phyloP scores from a whole-genome alignment of 2,113 vertebrate genomes.

The Odontesthes bonariensis region DNA sequence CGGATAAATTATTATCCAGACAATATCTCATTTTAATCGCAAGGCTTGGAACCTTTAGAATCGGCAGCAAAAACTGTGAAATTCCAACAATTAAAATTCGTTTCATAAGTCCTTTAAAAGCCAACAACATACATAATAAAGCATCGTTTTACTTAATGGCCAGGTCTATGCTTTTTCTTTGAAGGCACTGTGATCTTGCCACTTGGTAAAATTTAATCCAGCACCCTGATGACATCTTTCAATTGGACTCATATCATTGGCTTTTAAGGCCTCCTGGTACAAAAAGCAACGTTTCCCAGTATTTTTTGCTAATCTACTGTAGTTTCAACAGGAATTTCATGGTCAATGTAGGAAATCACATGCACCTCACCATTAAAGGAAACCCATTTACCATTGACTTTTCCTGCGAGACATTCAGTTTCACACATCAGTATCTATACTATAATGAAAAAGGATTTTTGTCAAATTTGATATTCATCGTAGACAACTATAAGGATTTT shows the following conservation, averaged over 20 bases:
- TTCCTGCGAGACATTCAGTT: background rate
- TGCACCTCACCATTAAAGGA: background rate
- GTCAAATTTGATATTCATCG: conserved; percentile 20
- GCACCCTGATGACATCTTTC: background rate
- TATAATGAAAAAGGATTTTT: conserved; percentile 4
- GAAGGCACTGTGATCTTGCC: background rate
- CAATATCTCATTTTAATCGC: no score
- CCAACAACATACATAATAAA: no score
- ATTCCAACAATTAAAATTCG: no score
- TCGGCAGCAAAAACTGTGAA: no score
- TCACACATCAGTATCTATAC: background rate
- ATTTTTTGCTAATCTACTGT: no score
- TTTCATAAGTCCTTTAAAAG: no score
- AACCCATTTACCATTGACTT: background rate
- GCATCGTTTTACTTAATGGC: background rate
- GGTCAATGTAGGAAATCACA: no score
- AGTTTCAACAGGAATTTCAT: no score
- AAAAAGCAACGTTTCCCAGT: background rate
- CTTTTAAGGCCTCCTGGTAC: background rate
- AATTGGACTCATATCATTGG: background rate
- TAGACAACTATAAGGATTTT: conserved; percentile 19
- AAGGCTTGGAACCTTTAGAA: no score
- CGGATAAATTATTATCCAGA: no score
- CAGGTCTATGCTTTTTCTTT: background rate
- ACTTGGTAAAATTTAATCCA: background rate